Conservation (phyloP, 2,888 invertebrate species). For the Pachycephus smyrnensis region DNA sequence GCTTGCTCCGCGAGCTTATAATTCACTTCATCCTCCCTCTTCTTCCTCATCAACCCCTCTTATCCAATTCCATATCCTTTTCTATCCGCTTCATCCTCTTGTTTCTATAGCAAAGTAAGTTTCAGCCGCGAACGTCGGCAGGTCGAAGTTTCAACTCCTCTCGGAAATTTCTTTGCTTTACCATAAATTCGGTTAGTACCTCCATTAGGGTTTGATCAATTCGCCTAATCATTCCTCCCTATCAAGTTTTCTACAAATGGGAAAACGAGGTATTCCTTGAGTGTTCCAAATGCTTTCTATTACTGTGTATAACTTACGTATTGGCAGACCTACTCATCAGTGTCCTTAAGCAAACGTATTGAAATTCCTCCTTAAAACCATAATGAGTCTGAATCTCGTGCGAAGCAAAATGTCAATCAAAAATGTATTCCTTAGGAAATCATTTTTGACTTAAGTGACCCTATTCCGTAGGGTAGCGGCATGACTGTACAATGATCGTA, state of each 20-base stretch:
- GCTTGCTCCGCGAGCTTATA: constrained; percentile 11
- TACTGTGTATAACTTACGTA: background rate
- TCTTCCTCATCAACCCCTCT: background rate
- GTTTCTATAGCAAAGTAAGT: background rate
- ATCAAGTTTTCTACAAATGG: too few species aligned
- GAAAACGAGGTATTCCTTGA: too few species aligned
- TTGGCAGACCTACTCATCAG: background rate
- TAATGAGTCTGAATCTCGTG: constrained; percentile 44
- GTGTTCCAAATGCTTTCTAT: background rate
- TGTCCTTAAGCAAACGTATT: background rate
- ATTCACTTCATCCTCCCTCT: background rate
- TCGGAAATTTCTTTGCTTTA: background rate
- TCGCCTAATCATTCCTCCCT: background rate
- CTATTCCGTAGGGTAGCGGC: background rate
- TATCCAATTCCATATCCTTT: background rate
- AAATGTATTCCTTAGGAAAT: constrained; percentile 43
- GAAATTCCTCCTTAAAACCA: constrained; percentile 32
- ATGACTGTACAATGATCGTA: background rate
- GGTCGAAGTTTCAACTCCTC: background rate
- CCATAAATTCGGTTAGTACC: background rate
- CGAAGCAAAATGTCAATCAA: constrained; percentile 43
- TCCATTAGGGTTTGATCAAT: background rate
- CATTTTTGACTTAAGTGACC: background rate
- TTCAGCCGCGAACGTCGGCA: background rate
- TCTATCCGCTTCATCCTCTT: background rate